A percentile compares a stretch with the other conserved stretches of the same genome.
These are phyloP conservation scores for Neria commutata DNA, from an alignment of 2,888 invertebrate genomes.

Conservation along the genomic window DNA sequence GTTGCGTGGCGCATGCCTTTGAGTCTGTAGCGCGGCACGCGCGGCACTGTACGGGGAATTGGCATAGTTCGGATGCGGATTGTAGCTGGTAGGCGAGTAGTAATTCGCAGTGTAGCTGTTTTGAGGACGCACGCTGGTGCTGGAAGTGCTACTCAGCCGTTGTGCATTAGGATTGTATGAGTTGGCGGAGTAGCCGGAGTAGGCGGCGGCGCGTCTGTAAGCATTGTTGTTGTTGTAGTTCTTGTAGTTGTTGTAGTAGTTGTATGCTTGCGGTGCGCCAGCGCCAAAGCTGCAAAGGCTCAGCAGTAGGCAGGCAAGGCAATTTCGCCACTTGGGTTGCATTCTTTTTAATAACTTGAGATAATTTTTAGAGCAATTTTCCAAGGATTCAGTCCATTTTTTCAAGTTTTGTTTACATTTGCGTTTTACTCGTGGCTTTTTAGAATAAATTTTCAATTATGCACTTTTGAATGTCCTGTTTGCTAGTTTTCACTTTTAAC, in stretches of 20 bases:
- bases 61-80: constrained; percentile 12
- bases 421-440: not conserved
- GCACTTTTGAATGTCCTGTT: not conserved
- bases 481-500: not conserved
- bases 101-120: too few relatives aligned
- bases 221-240: not conserved
- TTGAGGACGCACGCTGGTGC: too few relatives aligned
- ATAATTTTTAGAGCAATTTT: constrained; percentile 1
- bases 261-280: constrained; percentile 38
- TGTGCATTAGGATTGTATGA: constrained; percentile 13
- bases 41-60: constrained; percentile 13
- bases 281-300: constrained; percentile 26
- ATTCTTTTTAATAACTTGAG: not conserved
- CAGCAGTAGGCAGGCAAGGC: constrained; percentile 19
- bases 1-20: not conserved
- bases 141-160: too few relatives aligned
- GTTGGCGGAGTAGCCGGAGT: not conserved
- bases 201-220: constrained; percentile 5
- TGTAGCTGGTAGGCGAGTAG: not conserved
- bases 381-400: constrained; percentile 4
- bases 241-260: constrained; percentile 27
- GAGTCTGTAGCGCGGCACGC: not conserved
- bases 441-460: constrained; percentile 8
- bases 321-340: not conserved
- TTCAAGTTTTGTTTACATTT: not conserved